These are phyloP conservation scores for Uloborus diversus DNA, from an alignment of 1,140 invertebrate species.

Conservation along the genomic window DNA sequence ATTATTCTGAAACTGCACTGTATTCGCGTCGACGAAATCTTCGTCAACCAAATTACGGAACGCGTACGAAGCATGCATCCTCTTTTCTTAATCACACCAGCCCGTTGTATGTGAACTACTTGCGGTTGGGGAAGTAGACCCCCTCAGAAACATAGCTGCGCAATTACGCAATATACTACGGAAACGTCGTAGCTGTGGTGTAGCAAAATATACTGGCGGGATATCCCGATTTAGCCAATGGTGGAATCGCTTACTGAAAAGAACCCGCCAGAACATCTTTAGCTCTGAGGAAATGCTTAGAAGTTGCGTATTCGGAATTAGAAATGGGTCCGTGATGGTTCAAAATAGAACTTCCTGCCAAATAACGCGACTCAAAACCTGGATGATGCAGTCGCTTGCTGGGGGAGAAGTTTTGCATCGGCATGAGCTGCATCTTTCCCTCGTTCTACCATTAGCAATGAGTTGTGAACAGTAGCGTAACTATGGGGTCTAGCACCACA, in stretches of 20 bases:
- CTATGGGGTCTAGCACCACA: no score
- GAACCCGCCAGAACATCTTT: not conserved
- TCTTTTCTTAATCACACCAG: no score
- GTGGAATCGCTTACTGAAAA: not conserved
- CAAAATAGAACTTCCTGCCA: constrained; percentile 47
- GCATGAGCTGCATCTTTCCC: not conserved
- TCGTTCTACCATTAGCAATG: no score
- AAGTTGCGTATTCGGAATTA: constrained; percentile 47
- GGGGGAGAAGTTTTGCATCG: not conserved
- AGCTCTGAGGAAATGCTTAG: constrained; percentile 3
- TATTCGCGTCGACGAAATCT: no score
- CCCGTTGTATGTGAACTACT: no score
- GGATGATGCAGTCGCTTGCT: not conserved
- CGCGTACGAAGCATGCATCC: no score
- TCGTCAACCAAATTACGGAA: no score
- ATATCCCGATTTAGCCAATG: constrained; percentile 25
- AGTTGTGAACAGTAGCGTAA: no score
- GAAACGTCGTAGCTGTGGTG: constrained; percentile 13
- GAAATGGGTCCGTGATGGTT: constrained; percentile 20
- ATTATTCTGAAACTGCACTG: no score
- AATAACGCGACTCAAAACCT: not conserved
- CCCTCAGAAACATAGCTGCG: no score
- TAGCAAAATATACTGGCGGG: constrained; percentile 18
- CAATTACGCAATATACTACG: no score
- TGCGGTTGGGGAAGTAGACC: no score